Percentiles rank a stretch among this genome's conserved stretches.
phyloP scores from a whole-genome alignment of 2,888 invertebrate genomes.

The Clunio marinus region DNA sequence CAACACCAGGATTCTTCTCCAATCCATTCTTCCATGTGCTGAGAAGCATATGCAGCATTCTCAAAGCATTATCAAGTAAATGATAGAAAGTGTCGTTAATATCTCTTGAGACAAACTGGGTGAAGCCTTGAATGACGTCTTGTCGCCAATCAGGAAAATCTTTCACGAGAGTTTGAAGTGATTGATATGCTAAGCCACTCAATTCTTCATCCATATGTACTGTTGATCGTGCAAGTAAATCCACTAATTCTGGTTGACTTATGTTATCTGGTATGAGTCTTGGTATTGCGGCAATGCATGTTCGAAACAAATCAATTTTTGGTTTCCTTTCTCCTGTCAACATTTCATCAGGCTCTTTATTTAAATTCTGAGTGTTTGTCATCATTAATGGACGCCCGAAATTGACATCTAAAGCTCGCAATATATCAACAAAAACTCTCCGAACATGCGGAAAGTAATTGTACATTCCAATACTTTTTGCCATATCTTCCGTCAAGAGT shows the following conservation, averaged over 20 bases:
- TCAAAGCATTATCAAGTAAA: conserved; percentile 78
- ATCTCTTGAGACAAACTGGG: conserved; percentile 90
- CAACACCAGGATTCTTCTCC: conserved; percentile 40
- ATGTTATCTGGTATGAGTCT: conserved; percentile 96
- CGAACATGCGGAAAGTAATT: conserved; percentile 94
- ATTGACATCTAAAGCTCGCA: conserved; percentile 89
- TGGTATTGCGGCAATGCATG: conserved; percentile 97
- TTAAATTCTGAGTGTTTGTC: conserved; percentile 92
- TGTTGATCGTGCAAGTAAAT: conserved; percentile 86
- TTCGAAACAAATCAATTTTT: conserved; percentile 94
- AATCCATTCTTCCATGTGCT: conserved; percentile 89
- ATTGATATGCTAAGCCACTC: conserved; percentile 87
- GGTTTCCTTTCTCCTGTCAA: conserved; percentile 95
- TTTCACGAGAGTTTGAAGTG: conserved; percentile 88
- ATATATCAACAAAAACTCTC: conserved; percentile 91
- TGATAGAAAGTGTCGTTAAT: conserved; percentile 57
- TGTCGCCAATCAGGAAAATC: conserved; percentile 98
- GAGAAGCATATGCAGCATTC: conserved; percentile 86
- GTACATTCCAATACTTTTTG: conserved; percentile 93
- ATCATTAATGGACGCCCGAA: conserved; percentile 96
- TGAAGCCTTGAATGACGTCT: conserved; percentile 89
- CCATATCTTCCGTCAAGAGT: conserved; percentile 94
- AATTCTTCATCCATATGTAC: conserved; percentile 99
- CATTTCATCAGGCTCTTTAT: conserved; percentile 89
- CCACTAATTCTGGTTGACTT: conserved; percentile 90